Evolutionary conservation across 2,797 vertebrate species (phyloP).

Genomic region (Alca torda): DNA sequence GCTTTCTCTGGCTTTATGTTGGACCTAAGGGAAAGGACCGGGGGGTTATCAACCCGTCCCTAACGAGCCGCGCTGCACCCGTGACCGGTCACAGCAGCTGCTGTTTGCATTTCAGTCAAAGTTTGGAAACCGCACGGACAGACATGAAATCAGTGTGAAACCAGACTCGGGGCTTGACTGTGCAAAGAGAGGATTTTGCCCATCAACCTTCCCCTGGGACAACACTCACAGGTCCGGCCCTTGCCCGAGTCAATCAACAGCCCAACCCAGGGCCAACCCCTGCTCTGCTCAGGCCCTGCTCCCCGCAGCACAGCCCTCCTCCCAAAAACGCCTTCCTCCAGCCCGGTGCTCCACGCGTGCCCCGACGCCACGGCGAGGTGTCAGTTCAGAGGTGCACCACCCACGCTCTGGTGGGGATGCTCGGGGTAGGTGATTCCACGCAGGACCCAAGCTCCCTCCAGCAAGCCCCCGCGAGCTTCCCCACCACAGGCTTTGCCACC

Average conservation of each 20-base stretch:
- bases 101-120: neutral
- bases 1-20: slow-evolving; percentile 98
- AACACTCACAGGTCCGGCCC: neutral
- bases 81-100: neutral
- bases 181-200: neutral
- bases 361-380: accelerated
- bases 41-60: neutral
- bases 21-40: slow-evolving; percentile 78
- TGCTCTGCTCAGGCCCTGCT: neutral
- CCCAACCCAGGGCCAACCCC: neutral
- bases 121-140: neutral
- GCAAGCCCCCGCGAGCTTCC: accelerated
- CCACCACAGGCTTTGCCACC: accelerated
- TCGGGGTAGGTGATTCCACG: neutral
- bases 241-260: neutral
- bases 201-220: neutral
- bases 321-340: neutral
- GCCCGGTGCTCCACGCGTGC: accelerated
- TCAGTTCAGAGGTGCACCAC: neutral
- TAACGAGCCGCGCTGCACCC: accelerated
- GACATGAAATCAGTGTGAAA: neutral
- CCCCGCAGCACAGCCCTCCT: neutral
- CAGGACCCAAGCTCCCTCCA: neutral
- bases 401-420: neutral
- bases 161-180: neutral